These are phyloP conservation scores for Noctua fimbriata DNA, from an alignment of 2,888 invertebrate species.

Conservation along the genomic window DNA sequence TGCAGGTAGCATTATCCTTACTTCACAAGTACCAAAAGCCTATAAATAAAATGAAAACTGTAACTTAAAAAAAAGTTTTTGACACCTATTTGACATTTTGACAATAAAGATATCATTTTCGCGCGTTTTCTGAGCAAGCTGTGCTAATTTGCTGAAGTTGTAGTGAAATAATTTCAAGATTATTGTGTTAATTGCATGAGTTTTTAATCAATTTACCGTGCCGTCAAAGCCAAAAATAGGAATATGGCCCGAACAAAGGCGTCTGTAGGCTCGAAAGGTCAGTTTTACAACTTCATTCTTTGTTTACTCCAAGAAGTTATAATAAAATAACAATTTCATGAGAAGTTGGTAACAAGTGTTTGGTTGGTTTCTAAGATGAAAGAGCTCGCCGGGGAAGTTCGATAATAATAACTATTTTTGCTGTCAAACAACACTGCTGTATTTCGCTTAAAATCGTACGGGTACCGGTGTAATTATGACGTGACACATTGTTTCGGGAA, in stretches of 20 bases:
- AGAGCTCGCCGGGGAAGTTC: rapidly evolving
- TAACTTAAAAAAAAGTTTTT: background rate
- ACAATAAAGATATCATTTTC: constrained; percentile 24
- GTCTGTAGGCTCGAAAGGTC: constrained; percentile 84
- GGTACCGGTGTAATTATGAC: background rate
- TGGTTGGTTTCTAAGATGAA: background rate
- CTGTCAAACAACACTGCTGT: background rate
- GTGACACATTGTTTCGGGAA: background rate
- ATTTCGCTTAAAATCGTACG: too few species aligned
- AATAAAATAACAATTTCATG: background rate
- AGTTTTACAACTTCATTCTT: constrained; percentile 24
- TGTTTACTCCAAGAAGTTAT: background rate
- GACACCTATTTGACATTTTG: background rate
- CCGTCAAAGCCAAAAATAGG: background rate
- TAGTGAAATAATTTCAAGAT: background rate
- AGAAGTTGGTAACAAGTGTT: background rate
- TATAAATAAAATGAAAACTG: background rate
- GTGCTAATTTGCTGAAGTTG: background rate
- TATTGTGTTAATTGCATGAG: background rate
- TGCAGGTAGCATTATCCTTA: background rate
- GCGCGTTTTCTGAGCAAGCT: constrained; percentile 33
- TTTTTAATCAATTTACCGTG: background rate
- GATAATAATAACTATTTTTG: too few species aligned
- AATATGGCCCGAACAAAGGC: constrained; percentile 77
- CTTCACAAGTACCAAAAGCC: background rate